Conservation (phyloP, 1,140 invertebrate species). For the Teleopsis dalmanni region DNA sequence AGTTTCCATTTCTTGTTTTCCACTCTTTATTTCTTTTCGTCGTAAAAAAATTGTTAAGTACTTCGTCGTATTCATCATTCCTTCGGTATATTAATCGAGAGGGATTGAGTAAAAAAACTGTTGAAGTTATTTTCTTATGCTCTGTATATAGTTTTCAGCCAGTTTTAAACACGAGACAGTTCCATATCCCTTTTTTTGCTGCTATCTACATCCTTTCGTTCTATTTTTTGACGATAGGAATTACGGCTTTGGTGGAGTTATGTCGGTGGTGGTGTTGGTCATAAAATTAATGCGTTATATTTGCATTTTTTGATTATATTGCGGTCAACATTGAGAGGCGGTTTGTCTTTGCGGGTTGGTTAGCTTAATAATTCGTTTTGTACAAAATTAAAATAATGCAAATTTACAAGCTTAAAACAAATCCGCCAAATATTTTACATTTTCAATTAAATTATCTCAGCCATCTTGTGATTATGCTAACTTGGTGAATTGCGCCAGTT, state of each 20-base stretch:
- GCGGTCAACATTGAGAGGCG: not conserved
- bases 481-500: not conserved
- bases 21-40: not conserved
- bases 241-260: not conserved
- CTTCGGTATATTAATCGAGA: not conserved
- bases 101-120: conserved; percentile 8
- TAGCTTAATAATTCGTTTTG: not conserved
- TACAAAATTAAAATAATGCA: conserved; percentile 11
- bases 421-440: conserved; percentile 1
- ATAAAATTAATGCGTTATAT: conserved; percentile 43
- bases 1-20: not conserved
- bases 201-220: too few species aligned
- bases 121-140: conserved; percentile 8
- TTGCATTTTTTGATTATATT: conserved; percentile 41
- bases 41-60: not conserved
- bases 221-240: too few species aligned
- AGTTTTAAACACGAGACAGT: not conserved
- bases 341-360: not conserved
- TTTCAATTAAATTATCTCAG: conserved; percentile 11
- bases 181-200: not conserved
- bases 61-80: not conserved
- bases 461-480: not conserved
- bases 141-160: not conserved
- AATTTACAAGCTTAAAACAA: conserved; percentile 12
- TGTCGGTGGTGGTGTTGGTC: conserved; percentile 7